Evolutionary conservation across 2,113 vertebrate genomes (phyloP), one percentile per base, ranked within the genome.

Genomic region (Tetrao urogallus): DNA sequence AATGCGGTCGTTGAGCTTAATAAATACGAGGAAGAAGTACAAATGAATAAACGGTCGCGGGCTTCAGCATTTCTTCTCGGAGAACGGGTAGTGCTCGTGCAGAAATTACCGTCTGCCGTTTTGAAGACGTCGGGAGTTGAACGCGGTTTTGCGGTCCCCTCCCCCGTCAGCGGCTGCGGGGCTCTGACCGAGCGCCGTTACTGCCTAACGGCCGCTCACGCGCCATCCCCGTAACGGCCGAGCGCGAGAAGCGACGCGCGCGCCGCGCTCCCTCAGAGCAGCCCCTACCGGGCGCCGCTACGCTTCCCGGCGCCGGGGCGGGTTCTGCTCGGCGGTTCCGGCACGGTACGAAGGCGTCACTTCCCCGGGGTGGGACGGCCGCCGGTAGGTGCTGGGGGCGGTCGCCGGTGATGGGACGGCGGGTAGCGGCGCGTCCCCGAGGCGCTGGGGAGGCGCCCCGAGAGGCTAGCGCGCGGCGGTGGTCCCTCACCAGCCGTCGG

Each of bases 71-170:
- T 82, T 57, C 17, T 54, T 74, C 40, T 3, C 5, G 5, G 12
- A 19, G 10, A 13, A 8, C 6, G 19, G 2, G 13, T 32, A 58
- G 58, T 5, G 3, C 14, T n/a, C 1, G 1, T 0, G 43, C 4
- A 28, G 2, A 1, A 8, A n/a, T 36, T 58, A 17, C 4, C 10
- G 30, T 13, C 5, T 17, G 15, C 1, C 0, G 0, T 6, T 13
- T 21, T 32, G 14, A 19, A 21, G 6, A 16, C 13, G 54, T 16
- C 50, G 12, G 47, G 19, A 28, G 13, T 8, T 8, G 54, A 52
- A 43, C 4, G 1, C 34, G 1, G 1, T 11, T 50, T 60, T 81
- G 38, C 20, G 50, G 10, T 30, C 12, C 5, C 12, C 6, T 48
- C 34, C 20, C 21, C 21, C 25, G 42, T 1, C 1, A 11, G 45